A percentile compares a stretch with the other conserved stretches of the same genome.
phyloP scores from a whole-genome alignment of 2,113 vertebrate species.

The Dasyornis broadbenti region DNA sequence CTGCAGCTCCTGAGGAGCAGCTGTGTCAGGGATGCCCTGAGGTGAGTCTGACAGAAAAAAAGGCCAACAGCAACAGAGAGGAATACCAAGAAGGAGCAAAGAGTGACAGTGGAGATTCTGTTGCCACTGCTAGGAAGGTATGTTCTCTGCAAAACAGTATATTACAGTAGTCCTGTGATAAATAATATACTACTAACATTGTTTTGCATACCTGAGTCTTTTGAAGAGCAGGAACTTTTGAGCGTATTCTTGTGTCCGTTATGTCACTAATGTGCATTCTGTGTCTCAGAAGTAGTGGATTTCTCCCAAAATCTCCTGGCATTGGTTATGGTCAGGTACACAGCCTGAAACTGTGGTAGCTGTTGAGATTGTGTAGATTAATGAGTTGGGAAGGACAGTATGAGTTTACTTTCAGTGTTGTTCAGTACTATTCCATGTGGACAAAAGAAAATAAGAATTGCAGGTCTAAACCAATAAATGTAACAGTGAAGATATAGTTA shows the following conservation, averaged over 20 bases:
- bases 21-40: neutral
- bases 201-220: neutral
- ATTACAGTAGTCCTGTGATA: neutral
- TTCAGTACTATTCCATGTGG: neutral
- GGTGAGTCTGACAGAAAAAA: neutral
- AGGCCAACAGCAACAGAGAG: neutral
- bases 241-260: neutral
- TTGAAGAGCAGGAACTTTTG: neutral
- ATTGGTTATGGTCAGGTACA: neutral
- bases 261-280: neutral
- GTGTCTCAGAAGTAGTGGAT: neutral
- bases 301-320: neutral
- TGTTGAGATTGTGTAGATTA: neutral
- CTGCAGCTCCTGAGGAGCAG: neutral
- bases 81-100: neutral
- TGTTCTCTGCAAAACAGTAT: neutral
- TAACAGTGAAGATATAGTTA: accelerated
- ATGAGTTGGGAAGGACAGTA: neutral
- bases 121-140: conserved; percentile 63
- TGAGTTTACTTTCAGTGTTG: neutral
- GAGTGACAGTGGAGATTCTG: neutral
- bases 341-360: neutral
- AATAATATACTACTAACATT: neutral
- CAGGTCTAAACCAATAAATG: neutral
- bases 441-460: neutral